Percentiles rank a stretch among this genome's conserved stretches.
Conservation (phyloP, 2,888 invertebrate genomes). For the Andricus curvator region DNA sequence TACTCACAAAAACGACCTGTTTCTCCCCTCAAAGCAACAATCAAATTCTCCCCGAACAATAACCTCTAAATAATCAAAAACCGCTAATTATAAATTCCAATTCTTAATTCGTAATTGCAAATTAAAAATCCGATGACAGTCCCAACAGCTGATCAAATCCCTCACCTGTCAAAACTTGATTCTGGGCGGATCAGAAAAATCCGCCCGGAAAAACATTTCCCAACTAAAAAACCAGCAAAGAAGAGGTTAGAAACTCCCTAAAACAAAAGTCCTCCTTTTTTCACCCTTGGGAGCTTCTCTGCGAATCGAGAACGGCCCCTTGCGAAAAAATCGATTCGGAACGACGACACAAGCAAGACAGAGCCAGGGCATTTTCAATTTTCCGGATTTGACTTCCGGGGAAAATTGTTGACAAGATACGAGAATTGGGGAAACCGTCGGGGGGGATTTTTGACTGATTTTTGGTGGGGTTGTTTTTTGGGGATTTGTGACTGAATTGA, state of each 20-base stretch:
- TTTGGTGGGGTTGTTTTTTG: background rate
- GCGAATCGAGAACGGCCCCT: conserved; percentile 23
- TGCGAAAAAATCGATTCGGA: conserved; percentile 17
- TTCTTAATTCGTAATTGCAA: background rate
- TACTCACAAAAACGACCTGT: conserved; percentile 3
- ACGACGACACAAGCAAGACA: background rate
- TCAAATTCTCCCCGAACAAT: background rate
- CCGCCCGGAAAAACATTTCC: background rate
- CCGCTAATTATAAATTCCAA: background rate
- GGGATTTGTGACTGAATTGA: background rate
- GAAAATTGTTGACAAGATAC: conserved; percentile 2
- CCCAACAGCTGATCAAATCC: conserved; percentile 36
- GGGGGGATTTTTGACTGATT: background rate
- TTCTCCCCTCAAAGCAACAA: background rate
- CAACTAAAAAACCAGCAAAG: background rate
- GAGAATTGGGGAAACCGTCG: background rate
- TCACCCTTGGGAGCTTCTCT: background rate
- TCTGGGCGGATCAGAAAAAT: background rate
- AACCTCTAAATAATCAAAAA: background rate
- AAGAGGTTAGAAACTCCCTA: background rate
- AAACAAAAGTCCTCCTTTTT: background rate
- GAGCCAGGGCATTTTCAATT: background rate
- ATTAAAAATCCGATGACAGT: conserved; percentile 12
- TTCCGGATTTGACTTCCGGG: conserved; percentile 6
- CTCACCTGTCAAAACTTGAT: conserved; percentile 34